Evolutionary conservation across 2,113 vertebrate genomes (phyloP), one percentile per base, ranked within the genome.

Genomic region (Ochotona princeps): DNA sequence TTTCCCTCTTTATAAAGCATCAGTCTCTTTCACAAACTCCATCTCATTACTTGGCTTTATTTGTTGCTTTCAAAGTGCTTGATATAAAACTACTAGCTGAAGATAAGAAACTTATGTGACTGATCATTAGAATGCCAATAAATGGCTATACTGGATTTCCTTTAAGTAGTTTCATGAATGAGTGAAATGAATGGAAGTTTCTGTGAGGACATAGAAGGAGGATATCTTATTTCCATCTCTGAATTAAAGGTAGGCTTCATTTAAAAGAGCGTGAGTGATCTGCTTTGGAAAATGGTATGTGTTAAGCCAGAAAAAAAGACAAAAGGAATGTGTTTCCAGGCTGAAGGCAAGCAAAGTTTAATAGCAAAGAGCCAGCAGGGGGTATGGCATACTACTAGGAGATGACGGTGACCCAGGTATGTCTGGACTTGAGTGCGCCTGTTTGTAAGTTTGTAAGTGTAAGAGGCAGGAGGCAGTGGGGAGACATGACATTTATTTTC

Each of bases 161-260:
- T 72, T 44, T 80, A 72, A 86, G 13, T 66, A 65, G 35, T 47
- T 72, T 18, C 84, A 18, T 92, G n/a, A 32, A 61, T 65, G 25
- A 28, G 30, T 61, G 38, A 57, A 44, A 49, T 82, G 51, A 89
- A n/a, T 57, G 15, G 23, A 49, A 66, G 32, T 20, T 74, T 5
- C 18, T 54, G 4, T 80, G 3, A 92, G 7, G 10, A 78, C 3
- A 3, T 13, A 54, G 18, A 23, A 65, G 79, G 81, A 2, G 25
- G 32, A 26, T 12, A 47, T 66, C 23, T 63, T 73, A 26, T 35
- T 44, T 15, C 26, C 35, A 66, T 21, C 28, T 69, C 4, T 3
- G 14, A 57, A 72, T 73, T 44, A 35, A 51, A 69, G 23, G 30
- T 69, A 80, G 21, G 21, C 38, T 74, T 61, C 28, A 15, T 32